phyloP scores from a whole-genome alignment of 2,888 invertebrate genomes.

The Tetrapedia diversipes region DNA sequence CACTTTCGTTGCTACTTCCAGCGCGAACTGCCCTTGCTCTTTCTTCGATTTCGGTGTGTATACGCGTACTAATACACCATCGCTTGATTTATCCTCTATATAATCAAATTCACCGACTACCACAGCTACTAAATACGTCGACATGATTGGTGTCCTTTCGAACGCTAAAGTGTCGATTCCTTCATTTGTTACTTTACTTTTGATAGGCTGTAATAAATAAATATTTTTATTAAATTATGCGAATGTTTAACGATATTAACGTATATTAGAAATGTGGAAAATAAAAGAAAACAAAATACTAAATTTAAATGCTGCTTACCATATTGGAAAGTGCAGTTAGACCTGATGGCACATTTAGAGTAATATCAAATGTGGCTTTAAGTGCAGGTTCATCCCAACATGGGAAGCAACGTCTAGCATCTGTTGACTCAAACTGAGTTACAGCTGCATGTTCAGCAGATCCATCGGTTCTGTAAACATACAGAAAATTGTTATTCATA shows the following conservation, averaged over 20 bases:
- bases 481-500: conserved; percentile 30
- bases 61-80: conserved; percentile 92
- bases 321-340: conserved; percentile 97
- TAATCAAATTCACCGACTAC: conserved; percentile 98
- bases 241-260: background rate
- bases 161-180: conserved; percentile 60
- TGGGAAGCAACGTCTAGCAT: conserved; percentile 96
- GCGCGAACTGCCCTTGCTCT: conserved; percentile 95
- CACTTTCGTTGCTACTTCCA: conserved; percentile 95
- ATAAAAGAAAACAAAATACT: conserved; percentile 26
- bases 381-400: conserved; percentile 99
- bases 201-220: conserved; percentile 79
- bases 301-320: conserved; percentile 83
- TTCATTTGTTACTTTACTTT: conserved; percentile 67
- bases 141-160: conserved; percentile 92
- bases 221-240: background rate
- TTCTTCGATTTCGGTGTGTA: conserved; percentile 95
- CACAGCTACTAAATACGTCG: conserved; percentile 96
- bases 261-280: background rate
- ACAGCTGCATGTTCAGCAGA: conserved; percentile 93
- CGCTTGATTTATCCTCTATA: conserved; percentile 92
- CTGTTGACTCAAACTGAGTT: conserved; percentile 95
- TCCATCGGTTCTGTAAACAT: conserved; percentile 85
- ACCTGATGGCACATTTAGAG: conserved; percentile 91
- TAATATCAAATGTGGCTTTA: conserved; percentile 97